Evolutionary conservation across 2,888 invertebrate species (phyloP), one percentile per base, ranked within the genome.

Genomic region (Chrysina gloriosa): DNA sequence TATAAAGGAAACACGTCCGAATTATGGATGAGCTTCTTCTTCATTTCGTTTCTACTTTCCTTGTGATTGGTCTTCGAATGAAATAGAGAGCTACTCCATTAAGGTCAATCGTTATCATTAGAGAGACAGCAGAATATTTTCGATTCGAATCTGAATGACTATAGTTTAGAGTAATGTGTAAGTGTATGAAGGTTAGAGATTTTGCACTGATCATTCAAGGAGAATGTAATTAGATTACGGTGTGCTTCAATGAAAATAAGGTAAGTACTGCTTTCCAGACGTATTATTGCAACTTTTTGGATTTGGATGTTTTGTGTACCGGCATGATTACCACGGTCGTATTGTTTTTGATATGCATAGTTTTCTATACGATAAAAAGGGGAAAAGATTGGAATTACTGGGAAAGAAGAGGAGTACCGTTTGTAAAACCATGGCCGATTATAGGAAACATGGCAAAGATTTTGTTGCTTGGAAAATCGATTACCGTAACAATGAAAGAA

Each of bases 361-460:
- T 58, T 6, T 16, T 58, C 6, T 42, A 58, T n/a, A 2, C 25
- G 14, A 27, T 39, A 16, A 7, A 39, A 11, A 34, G 5, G 11
- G 16, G 23, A 39, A 56, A 9, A 4, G 11, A 42, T 7, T 14
- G 7, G 9, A 23, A 79, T 48, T 84, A 83, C 72, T 86, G 85
- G 85, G 79, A 81, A 64, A 77, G 75, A 2, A 80, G 79, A 36
- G 80, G 80, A 1, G 79, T 86, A 1, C 73, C 75, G 0, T 83
- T 79, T 42, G 76, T 82, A 0, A 72, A 78, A 65, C 85, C 85
- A 0, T 39, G 74, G 1, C 80, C 82, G 0, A 52, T 85, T 2
- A 80, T 83, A 54, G 86, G 86, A 0, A 84, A 84, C 70, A 75
- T 84, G 36, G 79, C 77, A 45, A 79, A 81, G 6, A 73, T 83